Conservation (phyloP, 1,140 invertebrate species). For the Drosophila trapezifrons region DNA sequence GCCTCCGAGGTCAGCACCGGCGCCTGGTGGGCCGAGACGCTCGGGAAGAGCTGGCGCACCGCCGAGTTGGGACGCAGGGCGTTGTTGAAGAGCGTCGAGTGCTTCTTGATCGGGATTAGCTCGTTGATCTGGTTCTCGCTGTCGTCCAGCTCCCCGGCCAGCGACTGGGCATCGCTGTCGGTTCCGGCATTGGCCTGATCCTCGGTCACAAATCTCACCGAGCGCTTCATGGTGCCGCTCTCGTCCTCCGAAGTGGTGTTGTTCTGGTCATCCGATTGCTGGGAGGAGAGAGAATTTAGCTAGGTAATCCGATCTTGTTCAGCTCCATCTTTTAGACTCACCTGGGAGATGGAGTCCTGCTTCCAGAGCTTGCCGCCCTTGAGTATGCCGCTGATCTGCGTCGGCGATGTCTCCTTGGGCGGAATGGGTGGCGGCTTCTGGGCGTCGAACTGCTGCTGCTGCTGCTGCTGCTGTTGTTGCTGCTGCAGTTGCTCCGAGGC, state of each 20-base stretch:
- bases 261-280: constrained; percentile 82
- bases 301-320: background rate
- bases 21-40: constrained; percentile 86
- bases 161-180: constrained; percentile 70
- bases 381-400: constrained; percentile 86
- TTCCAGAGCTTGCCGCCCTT: constrained; percentile 88
- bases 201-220: constrained; percentile 80
- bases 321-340: constrained; percentile 10
- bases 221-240: constrained; percentile 72
- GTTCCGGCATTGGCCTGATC: constrained; percentile 58
- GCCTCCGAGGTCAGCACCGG: constrained; percentile 88
- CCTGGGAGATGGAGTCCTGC: constrained; percentile 84
- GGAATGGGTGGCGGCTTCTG: constrained; percentile 77
- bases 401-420: constrained; percentile 81
- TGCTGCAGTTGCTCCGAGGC: constrained; percentile 7
- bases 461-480: constrained; percentile 9
- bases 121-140: constrained; percentile 82
- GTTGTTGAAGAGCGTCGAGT: constrained; percentile 83
- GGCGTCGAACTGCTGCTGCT: constrained; percentile 37
- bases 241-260: constrained; percentile 81
- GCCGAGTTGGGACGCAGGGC: constrained; percentile 87
- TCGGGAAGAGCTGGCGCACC: constrained; percentile 89
- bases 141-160: constrained; percentile 65
- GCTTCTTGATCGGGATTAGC: constrained; percentile 82
- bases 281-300: background rate